Base-by-base conservation (phyloP, 2,888 invertebrate species). In the Branchellion lobata region DNA sequence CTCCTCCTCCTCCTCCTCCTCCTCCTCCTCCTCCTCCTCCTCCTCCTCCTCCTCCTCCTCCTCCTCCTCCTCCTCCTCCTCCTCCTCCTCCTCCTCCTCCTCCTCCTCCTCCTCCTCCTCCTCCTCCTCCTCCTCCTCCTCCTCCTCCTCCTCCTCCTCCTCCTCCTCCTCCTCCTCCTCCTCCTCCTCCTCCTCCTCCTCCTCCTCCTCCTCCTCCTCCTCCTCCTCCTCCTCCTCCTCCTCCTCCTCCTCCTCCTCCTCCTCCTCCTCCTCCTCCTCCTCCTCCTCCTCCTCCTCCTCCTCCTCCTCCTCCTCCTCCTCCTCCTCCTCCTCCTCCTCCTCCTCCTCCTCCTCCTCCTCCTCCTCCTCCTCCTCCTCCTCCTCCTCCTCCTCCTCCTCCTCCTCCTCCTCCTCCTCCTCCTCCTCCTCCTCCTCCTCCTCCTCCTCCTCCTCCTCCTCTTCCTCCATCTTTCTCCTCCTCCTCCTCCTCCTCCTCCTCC, bases 261-360 rank as follows among this genome's bases (percentile, higher is more conserved):
- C 14, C 68, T 68, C 8, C 81, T 80, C 80, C 81, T 76, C 11
- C 81, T 75, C 74, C 80, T 80, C 80, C 78, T 80, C 80, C 80
- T 80, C 69, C 80, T 80, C 69, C 80, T 80, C 69, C 80, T 80
- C 69, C 80, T 80, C 69, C 78, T 79, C 80, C 80, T 80, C 29
- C 80, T 80, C 80, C 80, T 76, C 75, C 81, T 80, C 61, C 79
- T 80, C 74, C 61, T 75, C 65, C 81, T 80, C 80, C 81, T 76
- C 11, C 81, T 75, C 74, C 81, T 75, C 68, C 75, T 80, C 75
- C 79, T 80, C 51, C 81, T 80, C 74, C 79, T 80, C 65, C 79
- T 75, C 75, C 79, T 80, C 65, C 79, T 80, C 75, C 73, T 81
- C 31, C 76, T 76, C 80, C 79, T 80, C 40, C 73, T 71, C 74